These are phyloP conservation scores for Dascillus cervinus DNA, from an alignment of 2,888 invertebrate species.

Conservation along the genomic window DNA sequence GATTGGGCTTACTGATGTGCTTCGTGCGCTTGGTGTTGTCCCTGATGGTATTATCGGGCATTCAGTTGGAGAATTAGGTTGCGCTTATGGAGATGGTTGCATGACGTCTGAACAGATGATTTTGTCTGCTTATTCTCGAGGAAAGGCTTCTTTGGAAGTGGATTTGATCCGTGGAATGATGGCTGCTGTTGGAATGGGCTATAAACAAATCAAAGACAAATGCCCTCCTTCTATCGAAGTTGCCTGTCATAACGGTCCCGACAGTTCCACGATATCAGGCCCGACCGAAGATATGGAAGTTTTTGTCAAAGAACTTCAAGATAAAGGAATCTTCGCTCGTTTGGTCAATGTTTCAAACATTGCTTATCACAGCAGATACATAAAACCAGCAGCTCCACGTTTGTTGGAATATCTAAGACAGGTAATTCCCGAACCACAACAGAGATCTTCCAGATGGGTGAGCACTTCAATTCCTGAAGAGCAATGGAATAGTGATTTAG, in stretches of 20 bases:
- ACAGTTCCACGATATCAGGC: conserved; percentile 73
- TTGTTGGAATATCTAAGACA: conserved; percentile 40
- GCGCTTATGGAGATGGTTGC: conserved; percentile 91
- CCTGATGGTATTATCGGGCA: conserved; percentile 78
- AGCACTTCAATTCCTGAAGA: conserved; percentile 56
- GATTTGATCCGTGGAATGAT: conserved; percentile 69
- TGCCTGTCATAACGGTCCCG: conserved; percentile 73
- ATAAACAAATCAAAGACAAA: conserved; percentile 50
- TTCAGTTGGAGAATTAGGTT: conserved; percentile 90
- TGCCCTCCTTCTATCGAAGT: conserved; percentile 63
- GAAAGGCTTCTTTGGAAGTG: conserved; percentile 64
- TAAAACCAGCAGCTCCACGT: conserved; percentile 46
- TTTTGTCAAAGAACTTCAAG: conserved; percentile 51
- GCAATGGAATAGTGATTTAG: conserved; percentile 50
- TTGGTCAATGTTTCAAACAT: conserved; percentile 81
- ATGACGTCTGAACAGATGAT: conserved; percentile 83
- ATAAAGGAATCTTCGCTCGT: conserved; percentile 70
- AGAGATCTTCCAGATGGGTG: conserved; percentile 56
- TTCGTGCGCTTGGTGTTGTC: conserved; percentile 51
- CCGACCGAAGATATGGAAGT: conserved; percentile 54
- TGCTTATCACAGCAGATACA: conserved; percentile 83
- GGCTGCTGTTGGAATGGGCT: conserved; percentile 69
- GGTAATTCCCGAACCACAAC: conserved; percentile 44
- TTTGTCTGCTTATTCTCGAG: conserved; percentile 75
- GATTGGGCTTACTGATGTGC: conserved; percentile 48